Base-by-base conservation (phyloP, 2,888 invertebrate genomes). In the Bombylius major region DNA sequence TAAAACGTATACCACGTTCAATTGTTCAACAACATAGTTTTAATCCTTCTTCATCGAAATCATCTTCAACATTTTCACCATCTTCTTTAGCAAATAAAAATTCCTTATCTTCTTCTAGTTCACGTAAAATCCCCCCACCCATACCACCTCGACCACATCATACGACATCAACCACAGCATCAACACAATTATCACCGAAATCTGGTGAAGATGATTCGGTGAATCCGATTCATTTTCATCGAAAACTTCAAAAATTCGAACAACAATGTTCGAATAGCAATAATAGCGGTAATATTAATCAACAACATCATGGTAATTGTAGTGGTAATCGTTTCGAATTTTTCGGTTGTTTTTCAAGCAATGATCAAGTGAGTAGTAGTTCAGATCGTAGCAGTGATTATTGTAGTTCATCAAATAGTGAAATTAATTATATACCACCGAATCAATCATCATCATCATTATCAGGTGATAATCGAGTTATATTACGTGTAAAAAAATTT, bases 211-310 rank as follows among this genome's bases (percentile, higher is more conserved):
- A 33, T 23, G 55, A 57, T 23, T 54, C 53, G 13, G 50, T 55
- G 33, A 64, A 67, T 61, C 64, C 67, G n/a, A 59, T 60, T 13
- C 64, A 63, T 50, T 67, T 68, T 58, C 64, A 63, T 33, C 62
- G 64, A 14, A 66, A 66, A 61, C 52, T 66, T 34, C 63, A 66
- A 57, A 64, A 61, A 52, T 66, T 67, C 56, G 66, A 66, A 60
- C 62, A 62, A 54, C 64, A 65, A 58, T 50, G 33, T 50, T 50
- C 42, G 14, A 54, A 50, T 44, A 53, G 48, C 7, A 53, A 33
- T 47, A 36, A 56, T 5, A 34, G 50, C n/a, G 39, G 39, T 14
- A 23, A 44, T 31, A 54, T 11, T 11, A 42, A 42, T 11, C 13
- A 45, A 55, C 51, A 48, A 59, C 45, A 50, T 56, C 54, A 56